Percentiles rank a stretch among this genome's conserved stretches.
These are phyloP conservation scores for Hydrotaea cyrtoneurina DNA, from an alignment of 2,888 invertebrate species.

Conservation along the genomic window DNA sequence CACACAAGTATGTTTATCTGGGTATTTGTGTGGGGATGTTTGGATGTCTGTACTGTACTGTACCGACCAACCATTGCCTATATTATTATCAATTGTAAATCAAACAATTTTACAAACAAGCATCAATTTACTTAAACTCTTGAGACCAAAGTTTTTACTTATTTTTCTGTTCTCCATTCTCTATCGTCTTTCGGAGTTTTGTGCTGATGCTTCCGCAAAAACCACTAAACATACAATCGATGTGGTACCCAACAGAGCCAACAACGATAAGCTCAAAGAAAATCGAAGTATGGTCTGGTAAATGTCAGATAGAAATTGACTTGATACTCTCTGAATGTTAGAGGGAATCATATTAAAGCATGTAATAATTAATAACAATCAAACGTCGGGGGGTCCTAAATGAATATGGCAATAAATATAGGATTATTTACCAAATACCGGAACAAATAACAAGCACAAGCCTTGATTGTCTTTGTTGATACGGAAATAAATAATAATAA, in stretches of 20 bases:
- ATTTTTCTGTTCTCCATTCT: slow-evolving; percentile 40
- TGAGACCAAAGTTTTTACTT: slow-evolving; percentile 51
- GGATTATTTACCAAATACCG: too few species aligned
- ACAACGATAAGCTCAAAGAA: slow-evolving; percentile 29
- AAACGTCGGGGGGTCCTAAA: too few species aligned
- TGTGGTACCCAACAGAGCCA: slow-evolving; percentile 25
- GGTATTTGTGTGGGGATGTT: not conserved
- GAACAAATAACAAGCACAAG: too few species aligned
- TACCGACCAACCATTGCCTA: slow-evolving; percentile 47
- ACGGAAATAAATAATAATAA: too few species aligned
- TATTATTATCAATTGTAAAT: slow-evolving; percentile 67
- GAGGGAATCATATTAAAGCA: too few species aligned
- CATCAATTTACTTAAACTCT: slow-evolving; percentile 68
- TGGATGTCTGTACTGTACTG: slow-evolving; percentile 11
- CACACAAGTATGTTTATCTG: slow-evolving; percentile 51
- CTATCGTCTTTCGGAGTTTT: slow-evolving; percentile 15
- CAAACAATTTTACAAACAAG: slow-evolving; percentile 64
- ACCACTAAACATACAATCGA: slow-evolving; percentile 46
- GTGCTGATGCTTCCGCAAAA: slow-evolving; percentile 44
- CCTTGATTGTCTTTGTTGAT: too few species aligned
- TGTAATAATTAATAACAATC: too few species aligned
- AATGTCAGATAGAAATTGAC: too few species aligned
- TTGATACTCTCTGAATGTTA: too few species aligned
- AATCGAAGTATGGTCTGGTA: not conserved
- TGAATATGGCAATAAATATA: too few species aligned